phyloP scores from a whole-genome alignment of 1,140 invertebrate genomes.

The Drosophila biarmipes region DNA sequence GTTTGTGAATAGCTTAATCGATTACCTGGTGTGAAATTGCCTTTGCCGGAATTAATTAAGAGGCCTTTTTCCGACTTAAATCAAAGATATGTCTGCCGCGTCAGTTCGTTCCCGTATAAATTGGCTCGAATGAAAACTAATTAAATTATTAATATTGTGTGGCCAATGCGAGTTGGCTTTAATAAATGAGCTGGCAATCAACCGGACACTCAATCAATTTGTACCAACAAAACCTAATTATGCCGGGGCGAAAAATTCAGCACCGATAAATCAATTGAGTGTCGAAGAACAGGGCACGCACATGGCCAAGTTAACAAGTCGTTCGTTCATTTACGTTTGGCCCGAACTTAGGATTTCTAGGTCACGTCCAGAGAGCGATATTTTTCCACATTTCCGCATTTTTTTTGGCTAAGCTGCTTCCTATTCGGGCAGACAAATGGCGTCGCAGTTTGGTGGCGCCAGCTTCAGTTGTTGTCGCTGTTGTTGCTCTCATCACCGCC shows the following conservation, averaged over 20 bases:
- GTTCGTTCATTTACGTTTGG: constrained; percentile 25
- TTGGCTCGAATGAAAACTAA: constrained; percentile 53
- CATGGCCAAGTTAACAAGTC: constrained; percentile 28
- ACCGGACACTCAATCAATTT: constrained; percentile 67
- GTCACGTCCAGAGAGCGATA: constrained; percentile 46
- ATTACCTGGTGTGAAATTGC: constrained; percentile 15
- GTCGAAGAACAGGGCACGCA: constrained; percentile 23
- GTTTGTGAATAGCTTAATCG: constrained; percentile 12
- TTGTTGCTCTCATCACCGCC: constrained; percentile 8
- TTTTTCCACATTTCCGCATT: constrained; percentile 34
- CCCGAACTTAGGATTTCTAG: constrained; percentile 58
- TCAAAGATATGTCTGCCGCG: constrained; percentile 6
- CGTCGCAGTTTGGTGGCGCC: constrained; percentile 74
- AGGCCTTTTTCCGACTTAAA: constrained; percentile 18
- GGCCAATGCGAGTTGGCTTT: constrained; percentile 15
- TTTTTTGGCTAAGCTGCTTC: constrained; percentile 39
- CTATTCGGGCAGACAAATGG: constrained; percentile 75
- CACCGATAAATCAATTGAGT: constrained; percentile 74
- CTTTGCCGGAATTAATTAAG: constrained; percentile 25
- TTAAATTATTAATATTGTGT: constrained; percentile 62
- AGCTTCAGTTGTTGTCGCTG: constrained; percentile 25
- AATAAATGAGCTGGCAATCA: constrained; percentile 51
- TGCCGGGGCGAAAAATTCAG: constrained; percentile 58
- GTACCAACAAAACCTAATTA: constrained; percentile 64
- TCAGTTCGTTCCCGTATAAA: constrained; percentile 25